Evolutionary conservation across 2,797 vertebrate species (phyloP).

Genomic region (Urophycis tenuis): DNA sequence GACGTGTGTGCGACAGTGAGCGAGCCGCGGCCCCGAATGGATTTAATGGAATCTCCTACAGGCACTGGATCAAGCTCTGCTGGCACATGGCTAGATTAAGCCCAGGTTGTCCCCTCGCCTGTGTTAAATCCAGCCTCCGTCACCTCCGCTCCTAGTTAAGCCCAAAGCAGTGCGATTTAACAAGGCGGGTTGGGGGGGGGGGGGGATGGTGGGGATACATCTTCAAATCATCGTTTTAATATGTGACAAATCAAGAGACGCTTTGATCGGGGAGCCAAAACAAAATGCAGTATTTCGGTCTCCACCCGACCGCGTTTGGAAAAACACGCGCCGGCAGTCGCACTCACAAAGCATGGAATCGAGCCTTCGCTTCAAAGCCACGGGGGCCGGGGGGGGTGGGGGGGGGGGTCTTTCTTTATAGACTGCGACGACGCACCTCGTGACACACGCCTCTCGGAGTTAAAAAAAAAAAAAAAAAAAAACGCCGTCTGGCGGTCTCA

Average conservation of each 20-base stretch:
- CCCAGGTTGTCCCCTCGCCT: neutral
- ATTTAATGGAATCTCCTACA: constrained; percentile 31
- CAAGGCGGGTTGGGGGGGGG: neutral
- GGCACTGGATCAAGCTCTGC: constrained; percentile 30
- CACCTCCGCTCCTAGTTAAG: neutral
- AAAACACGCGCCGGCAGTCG: neutral
- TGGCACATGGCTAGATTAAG: constrained; percentile 19
- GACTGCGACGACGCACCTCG: neutral
- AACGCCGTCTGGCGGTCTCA: too few species aligned
- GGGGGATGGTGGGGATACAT: neutral
- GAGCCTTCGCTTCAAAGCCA: neutral
- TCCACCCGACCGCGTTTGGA: neutral
- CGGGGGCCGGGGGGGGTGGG: too few species aligned
- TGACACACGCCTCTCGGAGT: neutral
- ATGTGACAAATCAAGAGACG: neutral
- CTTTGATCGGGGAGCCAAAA: neutral
- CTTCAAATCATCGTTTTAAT: neutral
- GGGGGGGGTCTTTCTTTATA: too few species aligned
- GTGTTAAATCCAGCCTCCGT: constrained; percentile 7
- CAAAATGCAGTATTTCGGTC: neutral
- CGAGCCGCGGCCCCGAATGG: neutral
- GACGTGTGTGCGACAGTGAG: constrained; percentile 18
- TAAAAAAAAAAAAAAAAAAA: too few species aligned
- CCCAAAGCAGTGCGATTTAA: neutral
- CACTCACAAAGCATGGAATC: neutral